Evolutionary conservation across 1,140 invertebrate genomes (phyloP), one percentile per base, ranked within the genome.

Genomic region (Aporrectodea caliginosa): DNA sequence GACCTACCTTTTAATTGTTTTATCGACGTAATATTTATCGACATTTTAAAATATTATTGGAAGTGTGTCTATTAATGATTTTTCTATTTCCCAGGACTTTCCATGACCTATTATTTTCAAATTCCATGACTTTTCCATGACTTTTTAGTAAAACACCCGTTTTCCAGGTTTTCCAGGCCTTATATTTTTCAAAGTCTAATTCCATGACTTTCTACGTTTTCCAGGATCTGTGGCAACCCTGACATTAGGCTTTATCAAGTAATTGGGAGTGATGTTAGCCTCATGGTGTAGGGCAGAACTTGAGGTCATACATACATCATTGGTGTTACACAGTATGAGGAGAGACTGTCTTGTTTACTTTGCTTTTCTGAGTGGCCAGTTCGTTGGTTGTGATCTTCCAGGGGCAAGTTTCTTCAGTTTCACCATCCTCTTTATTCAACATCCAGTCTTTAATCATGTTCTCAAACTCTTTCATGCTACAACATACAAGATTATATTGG

Each of bases 381-480:
- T 97, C 94, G 1, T 91, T 89, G 80, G 95, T 91, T 6, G 92
- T 92, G n/a, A 96, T 92, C 71, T 88, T 88, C 87, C 86, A 88
- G 27, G 86, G 84, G 73, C 76, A 84, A 1, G 84, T 69, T 71
- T 88, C 85, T 74, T 84, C 79, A 0, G 83, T 85, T 79, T 87
- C 85, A 43, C 86, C 86, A 31, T 84, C 82, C 12, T 86, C 82
- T 58, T 84, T 82, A 76, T 87, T 80, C 75, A 87, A 82, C 34
- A 85, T 84, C 81, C 84, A 89, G 70, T 87, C 87, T 35, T 84
- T 82, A 35, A 90, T 82, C 30, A 89, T 81, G 2, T 84, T 84
- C 27, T 89, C 84, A 86, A 97, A 97, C 81, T 89, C 85, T 77
- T 85, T 80, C 79, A 86, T 84, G 68, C 88, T 90, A 79, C n/a